Conservation (phyloP, 2,113 vertebrate species). For the Balaenoptera acutorostrata region DNA sequence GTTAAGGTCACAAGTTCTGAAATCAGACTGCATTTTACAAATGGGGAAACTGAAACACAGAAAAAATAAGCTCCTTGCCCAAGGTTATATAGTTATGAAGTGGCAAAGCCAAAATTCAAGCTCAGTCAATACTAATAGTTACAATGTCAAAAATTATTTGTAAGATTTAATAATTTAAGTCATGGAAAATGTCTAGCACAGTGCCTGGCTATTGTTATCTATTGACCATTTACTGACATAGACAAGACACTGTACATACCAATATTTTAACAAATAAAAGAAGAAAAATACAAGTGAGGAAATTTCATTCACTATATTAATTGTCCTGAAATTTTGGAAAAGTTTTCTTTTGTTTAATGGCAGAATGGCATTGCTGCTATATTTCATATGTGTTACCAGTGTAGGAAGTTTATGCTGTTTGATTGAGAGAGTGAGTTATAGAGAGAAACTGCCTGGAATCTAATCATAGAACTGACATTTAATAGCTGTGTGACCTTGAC, state of each 20-base stretch:
- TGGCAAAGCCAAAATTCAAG: not conserved
- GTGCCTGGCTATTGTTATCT: not conserved
- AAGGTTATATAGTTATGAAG: not conserved
- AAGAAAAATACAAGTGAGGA: not conserved
- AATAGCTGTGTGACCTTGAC: not conserved
- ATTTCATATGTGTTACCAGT: not conserved
- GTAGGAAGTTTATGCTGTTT: not conserved
- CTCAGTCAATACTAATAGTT: not conserved
- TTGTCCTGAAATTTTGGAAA: not conserved
- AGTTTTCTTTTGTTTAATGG: not conserved
- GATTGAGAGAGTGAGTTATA: not conserved
- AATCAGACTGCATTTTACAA: not conserved
- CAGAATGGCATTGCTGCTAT: not conserved
- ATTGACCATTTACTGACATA: not conserved
- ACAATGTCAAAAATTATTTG: not conserved
- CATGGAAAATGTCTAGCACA: not conserved
- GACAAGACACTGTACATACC: not conserved
- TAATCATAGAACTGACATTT: not conserved
- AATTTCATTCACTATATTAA: not conserved
- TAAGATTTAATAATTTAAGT: not conserved
- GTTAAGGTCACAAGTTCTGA: not conserved
- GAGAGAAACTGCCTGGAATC: not conserved
- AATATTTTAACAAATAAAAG: not conserved
- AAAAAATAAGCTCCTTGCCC: not conserved
- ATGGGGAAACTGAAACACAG: not conserved